Percentiles rank a stretch among this genome's conserved stretches.
Conservation (phyloP, 2,113 vertebrate genomes). For the Myrmophylax atrothorax region DNA sequence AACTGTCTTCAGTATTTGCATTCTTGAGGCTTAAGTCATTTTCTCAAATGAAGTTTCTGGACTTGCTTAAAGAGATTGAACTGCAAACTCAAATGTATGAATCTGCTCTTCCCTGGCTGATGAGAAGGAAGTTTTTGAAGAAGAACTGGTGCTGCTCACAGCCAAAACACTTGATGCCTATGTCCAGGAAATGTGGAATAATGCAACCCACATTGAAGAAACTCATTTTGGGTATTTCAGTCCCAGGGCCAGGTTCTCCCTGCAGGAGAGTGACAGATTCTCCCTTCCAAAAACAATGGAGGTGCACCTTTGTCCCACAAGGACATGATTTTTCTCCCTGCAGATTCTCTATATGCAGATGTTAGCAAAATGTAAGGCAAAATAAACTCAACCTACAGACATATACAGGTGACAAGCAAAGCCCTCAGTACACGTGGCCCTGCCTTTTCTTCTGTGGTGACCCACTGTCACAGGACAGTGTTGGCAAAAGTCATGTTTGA, state of each 20-base stretch:
- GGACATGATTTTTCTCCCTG: neutral
- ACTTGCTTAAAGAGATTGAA: neutral
- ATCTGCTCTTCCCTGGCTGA: neutral
- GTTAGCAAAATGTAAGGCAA: neutral
- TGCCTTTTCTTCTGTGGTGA: neutral
- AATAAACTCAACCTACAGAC: neutral
- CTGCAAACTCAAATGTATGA: neutral
- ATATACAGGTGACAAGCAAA: neutral
- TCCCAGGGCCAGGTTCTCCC: neutral
- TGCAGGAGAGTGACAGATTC: neutral
- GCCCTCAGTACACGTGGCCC: rapidly evolving
- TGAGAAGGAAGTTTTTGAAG: neutral
- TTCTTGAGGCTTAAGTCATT: neutral
- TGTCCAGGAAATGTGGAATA: neutral
- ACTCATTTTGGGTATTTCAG: neutral
- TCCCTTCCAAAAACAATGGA: neutral
- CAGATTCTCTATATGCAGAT: neutral
- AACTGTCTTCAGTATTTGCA: slow-evolving; percentile 17
- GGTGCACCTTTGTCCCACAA: neutral
- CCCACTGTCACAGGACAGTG: neutral
- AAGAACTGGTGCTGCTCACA: neutral
- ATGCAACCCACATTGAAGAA: neutral
- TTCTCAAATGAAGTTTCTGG: neutral
- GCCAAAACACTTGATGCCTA: neutral
- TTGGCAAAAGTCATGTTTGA: neutral